These are phyloP conservation scores for Rhyacophila brunnea DNA, from an alignment of 1,140 invertebrate species.

Conservation along the genomic window DNA sequence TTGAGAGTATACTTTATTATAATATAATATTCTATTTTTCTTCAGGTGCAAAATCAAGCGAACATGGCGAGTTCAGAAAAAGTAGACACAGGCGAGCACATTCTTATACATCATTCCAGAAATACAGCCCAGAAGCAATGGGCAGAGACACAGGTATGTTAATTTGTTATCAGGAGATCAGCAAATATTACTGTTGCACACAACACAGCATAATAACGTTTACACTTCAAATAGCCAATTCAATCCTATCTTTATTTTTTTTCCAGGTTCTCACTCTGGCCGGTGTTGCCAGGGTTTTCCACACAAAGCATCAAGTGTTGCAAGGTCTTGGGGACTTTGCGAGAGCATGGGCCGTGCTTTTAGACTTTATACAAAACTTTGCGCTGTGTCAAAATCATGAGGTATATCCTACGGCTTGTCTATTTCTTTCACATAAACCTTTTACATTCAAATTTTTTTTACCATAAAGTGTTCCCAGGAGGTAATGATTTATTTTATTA, in stretches of 20 bases:
- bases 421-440: conserved; percentile 8
- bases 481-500: not conserved
- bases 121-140: conserved; percentile 99
- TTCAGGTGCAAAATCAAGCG: conserved; percentile 67
- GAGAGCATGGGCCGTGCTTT: conserved; percentile 85
- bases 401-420: conserved; percentile 47
- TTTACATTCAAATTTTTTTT: too few species aligned
- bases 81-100: conserved; percentile 88
- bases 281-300: conserved; percentile 72
- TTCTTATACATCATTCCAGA: conserved; percentile 96
- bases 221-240: not conserved
- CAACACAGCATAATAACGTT: not conserved
- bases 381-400: conserved; percentile 91
- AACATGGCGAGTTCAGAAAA: conserved; percentile 92
- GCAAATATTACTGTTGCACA: not conserved
- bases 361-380: conserved; percentile 92
- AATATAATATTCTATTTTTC: not conserved
- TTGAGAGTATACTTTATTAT: too few species aligned
- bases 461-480: too few species aligned
- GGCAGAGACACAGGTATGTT: conserved; percentile 90
- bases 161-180: not conserved
- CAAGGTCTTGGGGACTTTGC: conserved; percentile 87
- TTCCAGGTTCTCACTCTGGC: conserved; percentile 60
- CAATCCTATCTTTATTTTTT: not conserved
- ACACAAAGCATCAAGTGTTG: conserved; percentile 83